A percentile compares a stretch with the other conserved stretches of the same genome.
These are phyloP conservation scores for Lindbergichthys nudifrons DNA, from an alignment of 2,797 vertebrate genomes.

Conservation along the genomic window DNA sequence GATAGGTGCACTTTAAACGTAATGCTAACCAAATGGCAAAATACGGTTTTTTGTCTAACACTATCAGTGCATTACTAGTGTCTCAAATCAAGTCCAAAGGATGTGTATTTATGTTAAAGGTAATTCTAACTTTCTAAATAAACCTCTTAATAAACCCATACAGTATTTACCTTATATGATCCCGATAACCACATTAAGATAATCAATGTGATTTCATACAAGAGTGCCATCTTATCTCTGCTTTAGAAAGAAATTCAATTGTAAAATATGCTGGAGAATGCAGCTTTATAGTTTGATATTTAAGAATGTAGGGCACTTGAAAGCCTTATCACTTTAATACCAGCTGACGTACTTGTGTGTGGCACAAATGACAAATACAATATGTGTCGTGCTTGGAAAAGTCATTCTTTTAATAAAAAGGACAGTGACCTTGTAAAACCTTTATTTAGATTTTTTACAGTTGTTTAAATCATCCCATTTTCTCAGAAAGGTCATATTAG, in stretches of 20 bases:
- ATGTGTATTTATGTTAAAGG: conserved; percentile 4
- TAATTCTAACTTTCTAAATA: neutral
- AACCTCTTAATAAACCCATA: neutral
- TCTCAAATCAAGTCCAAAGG: neutral
- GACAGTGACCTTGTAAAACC: neutral
- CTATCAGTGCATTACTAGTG: neutral
- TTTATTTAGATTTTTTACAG: neutral
- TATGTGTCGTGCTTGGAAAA: neutral
- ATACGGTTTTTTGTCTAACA: neutral
- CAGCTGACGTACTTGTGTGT: conserved; percentile 28
- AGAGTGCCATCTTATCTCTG: conserved; percentile 28
- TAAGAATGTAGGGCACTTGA: neutral
- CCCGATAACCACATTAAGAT: conserved; percentile 11
- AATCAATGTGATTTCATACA: conserved; percentile 31
- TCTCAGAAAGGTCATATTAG: too few species aligned
- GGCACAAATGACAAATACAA: neutral
- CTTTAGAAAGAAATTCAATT: conserved; percentile 15
- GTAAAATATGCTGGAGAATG: conserved; percentile 9
- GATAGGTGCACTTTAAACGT: neutral
- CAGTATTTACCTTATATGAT: conserved; percentile 13
- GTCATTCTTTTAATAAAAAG: conserved; percentile 14
- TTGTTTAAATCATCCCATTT: too few species aligned
- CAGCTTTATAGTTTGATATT: conserved; percentile 19
- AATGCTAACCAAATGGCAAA: neutral
- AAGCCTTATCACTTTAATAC: conserved; percentile 30